A percentile compares a stretch with the other conserved stretches of the same genome.
Conservation (phyloP, 1,140 invertebrate genomes). For the Holcopasites calliopsidis region DNA sequence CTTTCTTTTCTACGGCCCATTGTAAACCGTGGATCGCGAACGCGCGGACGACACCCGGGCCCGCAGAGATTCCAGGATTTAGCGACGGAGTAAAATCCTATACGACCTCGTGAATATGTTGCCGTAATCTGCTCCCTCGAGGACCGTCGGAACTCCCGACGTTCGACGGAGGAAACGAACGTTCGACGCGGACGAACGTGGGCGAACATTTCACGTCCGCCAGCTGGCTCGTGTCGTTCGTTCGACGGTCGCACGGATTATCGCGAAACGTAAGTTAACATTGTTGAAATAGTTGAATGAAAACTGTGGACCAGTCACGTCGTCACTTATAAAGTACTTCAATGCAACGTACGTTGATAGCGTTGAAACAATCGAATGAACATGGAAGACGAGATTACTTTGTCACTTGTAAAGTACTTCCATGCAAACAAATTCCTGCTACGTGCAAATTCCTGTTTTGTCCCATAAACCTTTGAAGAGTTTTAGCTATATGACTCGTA, state of each 20-base stretch:
- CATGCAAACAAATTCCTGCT: too few relatives aligned
- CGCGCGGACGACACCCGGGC: constrained; percentile 11
- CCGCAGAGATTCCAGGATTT: constrained; percentile 63
- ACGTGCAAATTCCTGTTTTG: too few relatives aligned
- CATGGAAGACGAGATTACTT: too few relatives aligned
- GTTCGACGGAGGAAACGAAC: constrained; percentile 36
- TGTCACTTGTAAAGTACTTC: too few relatives aligned
- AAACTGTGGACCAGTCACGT: too few relatives aligned
- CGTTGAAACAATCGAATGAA: too few relatives aligned
- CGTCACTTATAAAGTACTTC: too few relatives aligned
- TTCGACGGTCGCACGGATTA: constrained; percentile 5
- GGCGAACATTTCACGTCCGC: too few relatives aligned
- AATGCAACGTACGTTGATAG: too few relatives aligned
- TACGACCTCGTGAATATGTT: constrained; percentile 66
- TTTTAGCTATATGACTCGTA: too few relatives aligned
- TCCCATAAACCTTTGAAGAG: too few relatives aligned
- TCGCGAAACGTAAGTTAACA: background rate
- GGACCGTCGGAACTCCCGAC: constrained; percentile 5
- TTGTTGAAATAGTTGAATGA: background rate
- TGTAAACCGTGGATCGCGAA: constrained; percentile 10
- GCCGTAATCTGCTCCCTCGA: constrained; percentile 9
- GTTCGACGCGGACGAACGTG: background rate
- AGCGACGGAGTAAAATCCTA: constrained; percentile 67
- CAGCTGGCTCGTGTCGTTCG: background rate
- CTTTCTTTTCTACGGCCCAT: background rate